These are phyloP conservation scores for Turritopsis dohrnii DNA, from an alignment of 30 jellyfish, hydroid and myxozoan species.

Conservation along the genomic window DNA sequence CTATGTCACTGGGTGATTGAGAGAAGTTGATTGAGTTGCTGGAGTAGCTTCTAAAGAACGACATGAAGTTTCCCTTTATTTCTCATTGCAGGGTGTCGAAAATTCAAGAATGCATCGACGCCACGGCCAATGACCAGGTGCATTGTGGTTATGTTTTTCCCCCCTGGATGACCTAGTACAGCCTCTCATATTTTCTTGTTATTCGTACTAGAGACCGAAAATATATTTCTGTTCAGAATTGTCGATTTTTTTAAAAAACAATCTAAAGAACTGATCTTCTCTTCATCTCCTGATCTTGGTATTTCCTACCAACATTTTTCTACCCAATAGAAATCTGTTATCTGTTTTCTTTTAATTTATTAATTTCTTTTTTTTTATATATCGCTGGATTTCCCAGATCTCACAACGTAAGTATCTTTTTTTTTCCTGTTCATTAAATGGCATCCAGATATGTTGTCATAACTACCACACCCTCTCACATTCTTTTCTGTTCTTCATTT, in stretches of 20 bases:
- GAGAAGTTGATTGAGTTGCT: background rate
- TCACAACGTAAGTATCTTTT: background rate
- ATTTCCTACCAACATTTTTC: background rate
- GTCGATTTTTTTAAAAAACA: background rate
- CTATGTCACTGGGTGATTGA: too few species aligned
- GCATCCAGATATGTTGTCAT: too few species aligned
- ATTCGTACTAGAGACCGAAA: background rate
- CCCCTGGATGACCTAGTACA: too few species aligned
- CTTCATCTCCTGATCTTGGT: background rate
- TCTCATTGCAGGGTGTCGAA: slow-evolving; percentile 53
- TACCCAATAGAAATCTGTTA: background rate
- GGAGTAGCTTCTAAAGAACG: background rate
- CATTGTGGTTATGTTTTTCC: background rate
- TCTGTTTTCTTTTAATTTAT: background rate
- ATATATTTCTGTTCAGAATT: too few species aligned
- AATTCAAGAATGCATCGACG: slow-evolving; percentile 73
- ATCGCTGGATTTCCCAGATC: background rate
- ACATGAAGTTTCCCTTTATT: background rate
- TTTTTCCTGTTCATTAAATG: too few species aligned
- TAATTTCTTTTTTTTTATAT: too few species aligned
- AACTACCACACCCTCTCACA: too few species aligned
- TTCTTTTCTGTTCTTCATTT: background rate
- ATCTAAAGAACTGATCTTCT: too few species aligned
- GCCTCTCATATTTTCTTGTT: too few species aligned
- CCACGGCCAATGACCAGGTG: slow-evolving; percentile 59